Base-by-base conservation (phyloP, 2,888 invertebrate species). In the Drosophila testacea region DNA sequence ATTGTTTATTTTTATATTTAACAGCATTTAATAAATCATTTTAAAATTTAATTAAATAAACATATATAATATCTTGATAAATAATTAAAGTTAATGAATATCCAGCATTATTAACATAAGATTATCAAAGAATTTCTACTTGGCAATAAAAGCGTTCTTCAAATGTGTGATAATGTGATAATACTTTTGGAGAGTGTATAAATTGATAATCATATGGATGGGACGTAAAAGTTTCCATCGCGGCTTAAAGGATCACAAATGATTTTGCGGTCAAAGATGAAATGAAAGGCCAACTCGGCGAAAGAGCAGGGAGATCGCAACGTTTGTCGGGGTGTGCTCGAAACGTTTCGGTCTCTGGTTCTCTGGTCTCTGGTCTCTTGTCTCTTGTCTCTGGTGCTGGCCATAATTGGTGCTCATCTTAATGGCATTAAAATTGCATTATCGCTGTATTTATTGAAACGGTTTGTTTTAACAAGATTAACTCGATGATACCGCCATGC, bases 351-450 rank as follows among this genome's bases (percentile, higher is more conserved):
- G 68, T 46, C 16, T 42, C 34, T 16, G 30, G 39, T 22, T 30
- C 44, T 27, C n/a, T 2, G 42, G 34, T 62, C 46, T 38, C 38
- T 27, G 38, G 69, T 22, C 16, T 16, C 16, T 16, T 16, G 16
- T 57, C 62, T 44, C 54, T 34, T 32, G 28, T 44, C 69, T 62
- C 69, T 83, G 82, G 82, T 87, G 82, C 67, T 79, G 81, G 68
- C 79, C 87, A 90, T 91, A 91, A 91, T 91, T 91, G 91, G 91
- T 91, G 90, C 90, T 91, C 91, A 91, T 86, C 87, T 91, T 91
- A 91, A 91, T 91, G 90, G 89, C 83, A 90, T 91, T 91, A 90
- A 91, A 91, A 91, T 89, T 91, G 90, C 88, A 90, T 91, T 91
- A 91, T 91, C 91, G 90, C 89, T 82, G 89, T 87, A 87, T 90